These are phyloP conservation scores for Atta texana DNA, from an alignment of 1,140 invertebrate species.

Conservation along the genomic window DNA sequence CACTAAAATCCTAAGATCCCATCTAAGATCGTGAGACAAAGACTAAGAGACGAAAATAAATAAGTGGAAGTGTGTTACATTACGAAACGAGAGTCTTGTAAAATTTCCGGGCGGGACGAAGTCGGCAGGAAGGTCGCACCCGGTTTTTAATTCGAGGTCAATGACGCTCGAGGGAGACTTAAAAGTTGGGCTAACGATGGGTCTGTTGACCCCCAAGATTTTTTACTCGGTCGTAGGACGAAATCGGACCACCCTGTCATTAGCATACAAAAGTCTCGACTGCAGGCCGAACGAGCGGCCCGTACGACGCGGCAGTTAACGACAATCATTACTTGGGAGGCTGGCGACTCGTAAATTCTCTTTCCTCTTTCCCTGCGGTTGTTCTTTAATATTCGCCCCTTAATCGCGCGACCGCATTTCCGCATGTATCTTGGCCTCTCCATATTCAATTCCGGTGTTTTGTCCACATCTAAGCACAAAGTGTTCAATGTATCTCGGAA, in stretches of 20 bases:
- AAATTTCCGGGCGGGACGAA: constrained; percentile 58
- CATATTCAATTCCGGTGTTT: constrained; percentile 67
- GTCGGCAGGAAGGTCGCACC: constrained; percentile 60
- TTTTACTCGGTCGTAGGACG: constrained; percentile 69
- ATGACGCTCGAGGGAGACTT: constrained; percentile 74
- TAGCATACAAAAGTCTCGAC: constrained; percentile 77
- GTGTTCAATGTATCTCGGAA: neutral
- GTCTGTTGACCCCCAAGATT: constrained; percentile 76
- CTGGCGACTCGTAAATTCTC: constrained; percentile 72
- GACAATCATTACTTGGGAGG: constrained; percentile 78
- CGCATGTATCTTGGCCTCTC: constrained; percentile 71
- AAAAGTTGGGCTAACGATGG: constrained; percentile 74
- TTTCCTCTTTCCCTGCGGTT: constrained; percentile 58
- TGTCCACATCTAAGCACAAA: constrained; percentile 12
- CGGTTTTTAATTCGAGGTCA: constrained; percentile 76
- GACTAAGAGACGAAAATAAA: constrained; percentile 16
- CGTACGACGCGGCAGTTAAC: constrained; percentile 73
- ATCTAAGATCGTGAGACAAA: neutral
- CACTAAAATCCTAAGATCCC: too few relatives aligned
- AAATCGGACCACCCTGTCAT: constrained; percentile 81
- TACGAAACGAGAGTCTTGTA: constrained; percentile 31
- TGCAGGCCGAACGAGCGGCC: constrained; percentile 70
- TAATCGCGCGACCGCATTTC: constrained; percentile 65
- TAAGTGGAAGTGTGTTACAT: constrained; percentile 45
- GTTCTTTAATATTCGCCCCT: constrained; percentile 70